Evolutionary conservation across 2,113 vertebrate species (phyloP), one percentile per base, ranked within the genome.

Genomic region (Lasiurus borealis): DNA sequence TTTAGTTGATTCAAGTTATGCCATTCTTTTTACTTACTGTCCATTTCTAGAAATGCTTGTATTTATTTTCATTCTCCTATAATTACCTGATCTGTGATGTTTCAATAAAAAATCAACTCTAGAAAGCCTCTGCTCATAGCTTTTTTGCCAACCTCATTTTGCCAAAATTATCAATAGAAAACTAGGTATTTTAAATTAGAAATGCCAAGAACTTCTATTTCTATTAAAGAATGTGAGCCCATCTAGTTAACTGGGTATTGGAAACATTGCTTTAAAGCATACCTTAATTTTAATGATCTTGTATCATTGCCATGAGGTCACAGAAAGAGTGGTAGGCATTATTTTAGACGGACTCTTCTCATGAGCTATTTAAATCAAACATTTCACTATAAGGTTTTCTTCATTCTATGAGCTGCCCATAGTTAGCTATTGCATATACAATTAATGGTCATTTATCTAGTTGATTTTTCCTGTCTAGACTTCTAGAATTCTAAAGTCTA

Each of bases 141-240:
- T 90, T 91, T 91, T 66, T 81, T 87, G 29, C 18, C 85, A 93
- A 75, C 46, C 40, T 88, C 82, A 46, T 68, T 95, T 95, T 91
- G 23, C 93, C 46, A 80, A 86, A 94, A 96, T 78, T 48, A 6
- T 77, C 14, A 44, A 27, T 50, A 82, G 48, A 69, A 82, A 93
- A 72, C 4, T 29, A 91, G 21, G 13, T 85, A 36, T 77, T 71
- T 44, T 52, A 62, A 64, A 82, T 66, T 84, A 96, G 23, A 95
- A 91, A 40, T 73, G 23, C 25, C 71, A 85, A 8, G 66, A n/a
- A 19, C 2, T 94, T 85, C 69, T 54, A 23, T 71, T 80, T 91
- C 57, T 83, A 14, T 85, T 94, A 40, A 81, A 77, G 48, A 78
- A 78, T 77, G 0, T 77, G 72, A 93, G 6, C 7, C 25, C 52